phyloP scores from a whole-genome alignment of 2,888 invertebrate species.

The Girardia tigrina region DNA sequence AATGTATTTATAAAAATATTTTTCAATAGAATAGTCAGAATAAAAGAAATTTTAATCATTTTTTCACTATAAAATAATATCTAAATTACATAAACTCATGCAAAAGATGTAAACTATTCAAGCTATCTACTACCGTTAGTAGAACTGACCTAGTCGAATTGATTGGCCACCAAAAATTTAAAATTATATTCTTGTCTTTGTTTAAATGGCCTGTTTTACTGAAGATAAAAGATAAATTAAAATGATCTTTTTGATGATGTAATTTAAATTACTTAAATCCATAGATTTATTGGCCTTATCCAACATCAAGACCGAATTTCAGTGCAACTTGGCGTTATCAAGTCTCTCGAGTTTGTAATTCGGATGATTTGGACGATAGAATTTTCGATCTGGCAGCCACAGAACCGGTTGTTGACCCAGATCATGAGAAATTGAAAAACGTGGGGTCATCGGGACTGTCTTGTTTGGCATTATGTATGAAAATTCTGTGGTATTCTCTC shows the following conservation, averaged over 20 bases:
- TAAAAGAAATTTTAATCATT: too few species aligned
- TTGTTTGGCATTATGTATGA: not conserved
- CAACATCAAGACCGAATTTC: not conserved
- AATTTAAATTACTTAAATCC: not conserved
- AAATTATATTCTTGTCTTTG: too few species aligned
- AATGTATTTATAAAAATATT: too few species aligned
- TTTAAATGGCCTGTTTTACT: too few species aligned
- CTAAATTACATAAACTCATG: too few species aligned
- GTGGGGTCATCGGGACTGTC: not conserved
- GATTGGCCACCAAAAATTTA: too few species aligned
- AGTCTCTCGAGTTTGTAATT: not conserved
- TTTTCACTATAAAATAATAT: too few species aligned
- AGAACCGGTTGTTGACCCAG: not conserved
- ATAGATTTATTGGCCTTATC: conserved; percentile 6
- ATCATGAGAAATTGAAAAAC: conserved; percentile 15
- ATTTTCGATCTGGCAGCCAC: not conserved
- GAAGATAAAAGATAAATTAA: too few species aligned
- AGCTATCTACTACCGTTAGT: too few species aligned
- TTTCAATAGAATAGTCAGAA: too few species aligned
- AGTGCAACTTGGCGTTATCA: not conserved
- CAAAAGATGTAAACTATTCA: too few species aligned
- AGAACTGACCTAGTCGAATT: too few species aligned
- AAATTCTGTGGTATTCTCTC: not conserved
- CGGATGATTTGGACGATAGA: not conserved
- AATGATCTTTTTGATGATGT: not conserved